Evolutionary conservation across 2,113 vertebrate species (phyloP), one percentile per base, ranked within the genome.

Genomic region (Ondatra zibethicus): DNA sequence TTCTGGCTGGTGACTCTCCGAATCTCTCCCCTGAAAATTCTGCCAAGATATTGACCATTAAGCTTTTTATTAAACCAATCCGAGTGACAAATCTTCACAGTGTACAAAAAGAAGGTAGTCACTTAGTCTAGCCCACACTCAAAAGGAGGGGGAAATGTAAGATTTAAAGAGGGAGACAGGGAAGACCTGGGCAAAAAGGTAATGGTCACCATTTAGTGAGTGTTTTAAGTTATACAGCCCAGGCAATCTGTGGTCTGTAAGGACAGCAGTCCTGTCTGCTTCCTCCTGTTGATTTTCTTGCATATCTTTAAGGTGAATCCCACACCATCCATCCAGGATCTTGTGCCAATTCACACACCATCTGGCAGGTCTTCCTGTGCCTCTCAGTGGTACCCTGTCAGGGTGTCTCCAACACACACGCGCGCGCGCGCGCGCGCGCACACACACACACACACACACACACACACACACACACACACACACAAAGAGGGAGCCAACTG

Each of bases 231-330:
- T 39, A 50, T 33, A 4, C n/a, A 42, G 58, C n/a, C 31, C 13
- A 3, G 65, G 4, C 47, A 78, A 78, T 33, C 13, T 68, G 61
- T 61, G 29, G 21, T 19, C 61, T 63, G 91, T 88, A 29, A 80
- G 78, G 23, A 25, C 29, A 25, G 0, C 0, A 63, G 66, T 21
- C 68, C 78, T 61, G 68, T 47, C 7, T 36, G 21, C 65, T 45
- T 65, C 58, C 12, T 91, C 63, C 47, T 70, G 45, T 29, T 76
- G 42, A 27, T 81, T 93, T 61, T 65, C 39, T 7, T 61, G 33
- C 16, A 65, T 88, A 4, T 52, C 89, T 94, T 92, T 91, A 52
- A 90, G 75, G 80, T 75, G n/a, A 94, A 68, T 47, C 76, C 58
- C 70, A 66, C 33, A 77, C 86, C 27, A 39, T 36, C 45, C 66